Conservation (phyloP, 1,140 invertebrate genomes). For the Drosophila virilis region DNA sequence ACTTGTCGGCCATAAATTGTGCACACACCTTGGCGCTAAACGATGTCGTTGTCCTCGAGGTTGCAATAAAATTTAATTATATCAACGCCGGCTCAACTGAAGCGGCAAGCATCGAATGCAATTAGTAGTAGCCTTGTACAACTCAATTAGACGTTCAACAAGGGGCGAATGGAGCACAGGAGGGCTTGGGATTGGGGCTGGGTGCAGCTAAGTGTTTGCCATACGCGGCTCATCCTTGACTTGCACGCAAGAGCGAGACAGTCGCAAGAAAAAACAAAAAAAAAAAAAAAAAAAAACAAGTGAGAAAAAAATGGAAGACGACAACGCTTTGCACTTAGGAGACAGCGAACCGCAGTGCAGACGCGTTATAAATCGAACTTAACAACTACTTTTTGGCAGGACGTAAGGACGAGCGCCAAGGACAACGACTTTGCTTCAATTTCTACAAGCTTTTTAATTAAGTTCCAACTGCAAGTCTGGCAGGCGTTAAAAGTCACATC, state of each 20-base stretch:
- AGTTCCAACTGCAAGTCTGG: constrained; percentile 64
- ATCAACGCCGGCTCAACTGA: constrained; percentile 66
- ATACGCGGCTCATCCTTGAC: constrained; percentile 52
- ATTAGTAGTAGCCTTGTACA: constrained; percentile 82
- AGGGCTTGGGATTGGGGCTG: neutral
- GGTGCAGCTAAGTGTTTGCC: constrained; percentile 53
- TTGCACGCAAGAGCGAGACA: constrained; percentile 11
- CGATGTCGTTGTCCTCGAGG: constrained; percentile 30
- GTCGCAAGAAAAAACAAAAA: neutral
- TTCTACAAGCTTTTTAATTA: constrained; percentile 81
- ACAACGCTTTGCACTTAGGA: constrained; percentile 78
- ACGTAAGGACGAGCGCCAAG: constrained; percentile 14
- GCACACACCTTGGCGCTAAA: constrained; percentile 44
- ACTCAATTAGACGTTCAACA: constrained; percentile 75
- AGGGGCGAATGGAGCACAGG: neutral
- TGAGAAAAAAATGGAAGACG: neutral
- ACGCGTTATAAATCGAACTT: constrained; percentile 74
- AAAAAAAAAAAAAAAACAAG: no score
- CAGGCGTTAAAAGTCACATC: constrained; percentile 78
- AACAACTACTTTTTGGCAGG: constrained; percentile 59
- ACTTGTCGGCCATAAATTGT: constrained; percentile 22
- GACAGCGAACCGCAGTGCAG: constrained; percentile 76
- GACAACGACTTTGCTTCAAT: constrained; percentile 47
- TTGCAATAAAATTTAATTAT: constrained; percentile 75
- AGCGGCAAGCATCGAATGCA: constrained; percentile 83